Percentiles rank a stretch among this genome's conserved stretches.
Conservation (phyloP, 2,888 invertebrate genomes). For the Ephialtes manifestator region DNA sequence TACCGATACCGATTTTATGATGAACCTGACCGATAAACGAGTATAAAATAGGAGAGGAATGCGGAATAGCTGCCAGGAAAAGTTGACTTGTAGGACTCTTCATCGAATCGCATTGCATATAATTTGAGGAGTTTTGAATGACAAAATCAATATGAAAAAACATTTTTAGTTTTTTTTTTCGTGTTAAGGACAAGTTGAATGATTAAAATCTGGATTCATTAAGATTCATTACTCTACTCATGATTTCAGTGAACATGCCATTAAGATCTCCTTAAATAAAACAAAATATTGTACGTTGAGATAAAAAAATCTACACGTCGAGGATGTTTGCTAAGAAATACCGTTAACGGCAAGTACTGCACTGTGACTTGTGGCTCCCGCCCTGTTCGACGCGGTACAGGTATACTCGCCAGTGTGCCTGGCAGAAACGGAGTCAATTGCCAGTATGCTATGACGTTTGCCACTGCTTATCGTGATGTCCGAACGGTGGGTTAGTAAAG, state of each 20-base stretch:
- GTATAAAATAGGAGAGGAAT: not conserved
- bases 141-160: not conserved
- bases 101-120: not conserved
- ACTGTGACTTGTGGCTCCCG: constrained; percentile 87
- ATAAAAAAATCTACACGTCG: constrained; percentile 16
- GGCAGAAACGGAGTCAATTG: constrained; percentile 87
- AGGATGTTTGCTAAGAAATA: constrained; percentile 75
- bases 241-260: not conserved
- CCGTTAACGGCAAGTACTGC: constrained; percentile 88
- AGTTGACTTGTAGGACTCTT: constrained; percentile 12
- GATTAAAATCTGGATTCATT: not conserved
- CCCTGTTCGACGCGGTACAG: constrained; percentile 87
- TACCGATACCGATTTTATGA: not conserved
- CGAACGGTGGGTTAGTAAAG: constrained; percentile 80
- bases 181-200: not conserved
- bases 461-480: constrained; percentile 74
- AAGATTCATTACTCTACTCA: not conserved
- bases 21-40: not conserved
- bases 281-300: not conserved
- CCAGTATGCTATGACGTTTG: constrained; percentile 87
- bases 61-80: constrained; percentile 8
- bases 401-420: constrained; percentile 87
- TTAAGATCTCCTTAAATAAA: not conserved
- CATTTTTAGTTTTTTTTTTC: not conserved
- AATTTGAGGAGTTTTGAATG: not conserved